These are phyloP conservation scores for Mus spretus DNA, from an alignment of 2,797 vertebrate species.

Conservation along the genomic window DNA sequence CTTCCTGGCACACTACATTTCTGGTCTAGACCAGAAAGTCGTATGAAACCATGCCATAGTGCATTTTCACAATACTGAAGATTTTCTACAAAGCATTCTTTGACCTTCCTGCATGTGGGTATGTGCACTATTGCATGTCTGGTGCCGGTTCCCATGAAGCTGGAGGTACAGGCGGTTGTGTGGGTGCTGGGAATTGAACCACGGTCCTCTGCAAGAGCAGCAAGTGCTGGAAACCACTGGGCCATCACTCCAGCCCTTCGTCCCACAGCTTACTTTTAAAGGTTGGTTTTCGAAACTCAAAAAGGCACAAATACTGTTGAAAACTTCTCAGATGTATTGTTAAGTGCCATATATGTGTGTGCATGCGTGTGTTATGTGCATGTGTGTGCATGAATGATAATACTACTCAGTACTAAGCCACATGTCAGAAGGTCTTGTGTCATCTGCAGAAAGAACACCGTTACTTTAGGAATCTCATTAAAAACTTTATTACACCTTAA, in stretches of 20 bases:
- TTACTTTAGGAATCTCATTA: neutral
- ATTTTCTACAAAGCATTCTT: neutral
- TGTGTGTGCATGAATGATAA: neutral
- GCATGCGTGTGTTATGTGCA: neutral
- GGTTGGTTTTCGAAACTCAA: conserved; percentile 43
- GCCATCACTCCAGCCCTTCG: neutral
- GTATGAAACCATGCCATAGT: neutral
- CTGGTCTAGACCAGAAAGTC: neutral
- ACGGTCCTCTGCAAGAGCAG: neutral
- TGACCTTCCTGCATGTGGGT: neutral
- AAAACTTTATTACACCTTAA: neutral
- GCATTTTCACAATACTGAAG: neutral
- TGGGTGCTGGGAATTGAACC: neutral
- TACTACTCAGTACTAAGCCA: neutral
- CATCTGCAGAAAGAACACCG: neutral
- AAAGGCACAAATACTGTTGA: conserved; percentile 19
- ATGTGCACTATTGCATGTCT: neutral
- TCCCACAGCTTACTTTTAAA: neutral
- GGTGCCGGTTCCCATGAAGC: neutral
- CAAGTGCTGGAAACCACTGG: neutral
- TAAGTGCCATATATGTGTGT: neutral
- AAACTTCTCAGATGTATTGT: conserved; percentile 12
- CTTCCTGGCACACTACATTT: neutral
- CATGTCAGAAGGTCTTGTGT: neutral
- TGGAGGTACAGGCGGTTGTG: neutral